A percentile compares a stretch with the other conserved stretches of the same genome.
phyloP scores from a whole-genome alignment of 2,113 vertebrate genomes.

The Leptobrachium leishanense region DNA sequence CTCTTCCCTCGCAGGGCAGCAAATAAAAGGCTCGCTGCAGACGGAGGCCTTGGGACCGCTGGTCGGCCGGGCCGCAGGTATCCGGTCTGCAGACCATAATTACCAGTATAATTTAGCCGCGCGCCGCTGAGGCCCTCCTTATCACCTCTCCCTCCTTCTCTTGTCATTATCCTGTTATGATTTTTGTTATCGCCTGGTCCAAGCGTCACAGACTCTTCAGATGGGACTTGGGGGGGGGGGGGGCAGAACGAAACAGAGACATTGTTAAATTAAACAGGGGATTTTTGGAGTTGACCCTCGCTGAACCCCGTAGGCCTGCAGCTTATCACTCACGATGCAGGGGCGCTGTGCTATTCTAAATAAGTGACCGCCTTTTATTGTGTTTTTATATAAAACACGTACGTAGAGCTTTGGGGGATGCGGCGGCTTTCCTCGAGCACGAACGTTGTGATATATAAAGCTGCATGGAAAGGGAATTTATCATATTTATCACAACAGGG shows the following conservation, averaged over 20 bases:
- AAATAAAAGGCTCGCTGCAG: slow-evolving; percentile 2
- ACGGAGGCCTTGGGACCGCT: not conserved
- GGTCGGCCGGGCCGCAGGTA: slow-evolving; percentile 2
- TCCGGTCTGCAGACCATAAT: not conserved
- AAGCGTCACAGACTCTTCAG: not conserved
- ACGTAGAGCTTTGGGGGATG: not conserved
- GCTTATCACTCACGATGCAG: not conserved
- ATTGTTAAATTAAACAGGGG: not conserved
- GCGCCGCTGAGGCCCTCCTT: not conserved
- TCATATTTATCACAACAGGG: too few relatives aligned
- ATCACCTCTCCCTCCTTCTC: not conserved
- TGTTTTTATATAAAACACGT: not conserved
- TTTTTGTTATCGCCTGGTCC: not conserved
- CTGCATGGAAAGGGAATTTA: too few relatives aligned
- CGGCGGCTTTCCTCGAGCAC: too few relatives aligned
- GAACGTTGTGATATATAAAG: too few relatives aligned
- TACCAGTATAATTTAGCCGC: not conserved
- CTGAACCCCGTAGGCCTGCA: not conserved
- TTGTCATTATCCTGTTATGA: not conserved
- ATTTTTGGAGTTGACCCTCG: not conserved
- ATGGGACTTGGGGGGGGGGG: not conserved
- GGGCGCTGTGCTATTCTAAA: not conserved
- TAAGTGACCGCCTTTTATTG: not conserved
- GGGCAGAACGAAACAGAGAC: not conserved
- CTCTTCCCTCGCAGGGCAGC: slow-evolving; percentile 18